Percentiles rank a stretch among this genome's conserved stretches.
Conservation (phyloP, 2,113 vertebrate species). For the Microtus oregoni region DNA sequence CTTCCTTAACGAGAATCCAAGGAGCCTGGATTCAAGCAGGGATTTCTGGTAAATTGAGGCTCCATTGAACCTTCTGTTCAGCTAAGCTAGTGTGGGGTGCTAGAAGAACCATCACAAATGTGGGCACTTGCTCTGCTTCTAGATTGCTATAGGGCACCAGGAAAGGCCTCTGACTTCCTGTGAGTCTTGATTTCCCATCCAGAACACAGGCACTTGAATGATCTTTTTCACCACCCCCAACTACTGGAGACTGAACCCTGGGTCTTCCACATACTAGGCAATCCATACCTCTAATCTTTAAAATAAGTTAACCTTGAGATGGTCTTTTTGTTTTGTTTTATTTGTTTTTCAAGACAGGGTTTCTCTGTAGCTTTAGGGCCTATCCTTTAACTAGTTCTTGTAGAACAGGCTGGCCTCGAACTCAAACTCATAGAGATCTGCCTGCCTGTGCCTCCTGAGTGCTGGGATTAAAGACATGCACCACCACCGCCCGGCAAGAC, state of each 20-base stretch:
- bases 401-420: too few relatives aligned
- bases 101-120: neutral
- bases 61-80: neutral
- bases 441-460: too few relatives aligned
- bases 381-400: too few relatives aligned
- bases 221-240: neutral
- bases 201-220: neutral
- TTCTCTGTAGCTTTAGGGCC: too few relatives aligned
- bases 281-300: neutral
- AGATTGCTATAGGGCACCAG: neutral
- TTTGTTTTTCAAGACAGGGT: too few relatives aligned
- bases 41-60: neutral
- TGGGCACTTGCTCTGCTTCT: neutral
- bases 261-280: neutral
- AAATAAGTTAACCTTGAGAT: neutral
- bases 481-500: fast-evolving
- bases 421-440: too few relatives aligned
- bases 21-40: neutral
- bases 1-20: neutral
- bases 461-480: too few relatives aligned
- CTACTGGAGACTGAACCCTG: neutral
- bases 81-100: too few relatives aligned
- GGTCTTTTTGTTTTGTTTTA: too few relatives aligned
- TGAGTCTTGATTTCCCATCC: neutral
- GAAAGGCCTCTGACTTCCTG: neutral